Conservation (phyloP, 2,797 vertebrate species). For the Sebastes nivosus region DNA sequence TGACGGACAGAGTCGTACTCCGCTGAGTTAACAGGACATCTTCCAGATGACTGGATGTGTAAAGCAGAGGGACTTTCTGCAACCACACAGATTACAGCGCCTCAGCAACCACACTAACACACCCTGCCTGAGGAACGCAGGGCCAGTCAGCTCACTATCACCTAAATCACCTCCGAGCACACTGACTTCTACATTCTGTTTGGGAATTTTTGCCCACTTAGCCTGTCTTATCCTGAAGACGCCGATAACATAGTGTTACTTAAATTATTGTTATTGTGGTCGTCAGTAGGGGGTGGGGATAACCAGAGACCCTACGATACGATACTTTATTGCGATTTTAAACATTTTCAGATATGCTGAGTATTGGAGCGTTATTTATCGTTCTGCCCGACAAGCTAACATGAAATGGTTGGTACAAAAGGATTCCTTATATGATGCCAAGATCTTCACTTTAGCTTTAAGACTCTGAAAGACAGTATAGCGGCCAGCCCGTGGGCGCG, state of each 20-base stretch:
- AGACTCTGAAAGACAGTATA: no score
- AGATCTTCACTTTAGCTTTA: no score
- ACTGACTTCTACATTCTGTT: not conserved
- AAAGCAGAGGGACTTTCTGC: slow-evolving; percentile 17
- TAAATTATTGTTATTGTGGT: not conserved
- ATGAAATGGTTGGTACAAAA: no score
- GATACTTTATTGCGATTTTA: no score
- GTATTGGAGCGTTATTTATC: no score
- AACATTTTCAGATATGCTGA: no score
- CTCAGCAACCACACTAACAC: slow-evolving; percentile 12
- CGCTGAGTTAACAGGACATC: slow-evolving; percentile 1
- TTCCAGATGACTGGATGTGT: slow-evolving; percentile 19
- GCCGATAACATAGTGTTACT: not conserved
- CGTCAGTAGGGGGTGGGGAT: not conserved
- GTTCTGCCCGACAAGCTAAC: no score
- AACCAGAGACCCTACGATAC: no score
- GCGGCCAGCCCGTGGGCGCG: no score
- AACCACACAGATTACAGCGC: slow-evolving; percentile 5
- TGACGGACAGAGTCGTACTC: not conserved
- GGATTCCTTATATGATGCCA: no score
- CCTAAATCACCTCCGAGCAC: not conserved
- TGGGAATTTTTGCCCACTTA: not conserved
- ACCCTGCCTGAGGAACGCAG: slow-evolving; percentile 6
- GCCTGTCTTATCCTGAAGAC: not conserved
- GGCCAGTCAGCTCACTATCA: not conserved